Evolutionary conservation across 2,113 vertebrate species (phyloP).

Genomic region (Sitta europaea): DNA sequence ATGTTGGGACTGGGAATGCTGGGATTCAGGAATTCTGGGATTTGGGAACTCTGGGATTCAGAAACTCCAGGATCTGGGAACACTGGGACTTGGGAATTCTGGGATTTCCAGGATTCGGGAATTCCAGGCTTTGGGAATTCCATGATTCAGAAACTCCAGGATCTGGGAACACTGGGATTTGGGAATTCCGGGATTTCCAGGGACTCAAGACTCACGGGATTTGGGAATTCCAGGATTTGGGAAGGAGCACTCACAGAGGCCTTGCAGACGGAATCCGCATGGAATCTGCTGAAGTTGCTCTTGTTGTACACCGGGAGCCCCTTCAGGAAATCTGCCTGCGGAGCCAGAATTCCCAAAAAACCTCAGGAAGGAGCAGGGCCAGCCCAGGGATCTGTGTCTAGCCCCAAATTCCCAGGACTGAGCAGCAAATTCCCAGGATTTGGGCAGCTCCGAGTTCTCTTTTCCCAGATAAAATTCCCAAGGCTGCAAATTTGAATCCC

Average conservation of each 20-base stretch:
- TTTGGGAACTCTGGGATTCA: no score
- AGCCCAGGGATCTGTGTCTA: accelerated
- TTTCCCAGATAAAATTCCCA: not conserved
- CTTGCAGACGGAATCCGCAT: conserved; percentile 97
- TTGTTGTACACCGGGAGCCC: conserved; percentile 98
- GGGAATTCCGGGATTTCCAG: accelerated
- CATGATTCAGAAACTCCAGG: accelerated
- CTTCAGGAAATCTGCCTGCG: conserved; percentile 96
- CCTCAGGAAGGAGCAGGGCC: not conserved
- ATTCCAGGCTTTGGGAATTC: not conserved
- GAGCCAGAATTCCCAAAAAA: not conserved
- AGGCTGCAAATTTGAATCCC: not conserved
- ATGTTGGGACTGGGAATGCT: accelerated
- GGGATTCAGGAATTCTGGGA: no score
- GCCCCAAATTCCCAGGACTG: not conserved
- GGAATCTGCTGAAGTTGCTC: conserved; percentile 97
- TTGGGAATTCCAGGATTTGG: accelerated
- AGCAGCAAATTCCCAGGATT: not conserved
- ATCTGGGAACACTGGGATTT: accelerated
- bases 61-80: not conserved
- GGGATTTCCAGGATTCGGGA: accelerated
- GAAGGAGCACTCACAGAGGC: conserved; percentile 85
- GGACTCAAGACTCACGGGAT: accelerated
- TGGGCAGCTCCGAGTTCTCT: no score
- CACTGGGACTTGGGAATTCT: not conserved